Percentiles rank a stretch among this genome's conserved stretches.
Evolutionary conservation across 2,888 invertebrate species (phyloP).

Genomic region (Dugesia japonica): DNA sequence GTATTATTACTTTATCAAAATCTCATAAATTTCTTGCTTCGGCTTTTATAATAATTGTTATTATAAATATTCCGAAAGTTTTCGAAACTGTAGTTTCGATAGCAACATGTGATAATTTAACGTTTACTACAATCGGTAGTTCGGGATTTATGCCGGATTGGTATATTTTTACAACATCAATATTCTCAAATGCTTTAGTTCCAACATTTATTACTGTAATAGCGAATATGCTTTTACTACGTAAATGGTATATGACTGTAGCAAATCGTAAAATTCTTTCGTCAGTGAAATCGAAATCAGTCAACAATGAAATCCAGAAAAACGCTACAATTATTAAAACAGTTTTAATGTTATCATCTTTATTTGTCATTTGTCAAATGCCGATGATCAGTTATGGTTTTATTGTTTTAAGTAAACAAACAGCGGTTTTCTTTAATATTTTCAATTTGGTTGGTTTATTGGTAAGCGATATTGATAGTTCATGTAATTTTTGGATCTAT

Average conservation of each 20-base stretch:
- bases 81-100: neutral
- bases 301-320: neutral
- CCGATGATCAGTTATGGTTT: slow-evolving; percentile 23
- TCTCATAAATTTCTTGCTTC: neutral
- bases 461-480: slow-evolving; percentile 28
- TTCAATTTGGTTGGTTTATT: slow-evolving; percentile 23
- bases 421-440: slow-evolving; percentile 9
- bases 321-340: neutral
- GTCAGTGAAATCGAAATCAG: neutral
- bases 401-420: neutral
- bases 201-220: neutral
- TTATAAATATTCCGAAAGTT: neutral
- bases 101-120: neutral
- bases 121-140: neutral
- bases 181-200: neutral
- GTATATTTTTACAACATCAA: neutral
- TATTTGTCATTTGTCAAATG: slow-evolving; percentile 24
- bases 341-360: slow-evolving; percentile 7
- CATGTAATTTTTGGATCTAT: slow-evolving; percentile 27
- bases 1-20: neutral
- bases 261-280: neutral
- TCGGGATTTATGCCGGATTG: neutral
- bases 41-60: neutral
- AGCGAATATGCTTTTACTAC: neutral
- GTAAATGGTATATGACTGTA: neutral